Conservation (phyloP, 1,140 invertebrate genomes). For the Penaeus japonicus region DNA sequence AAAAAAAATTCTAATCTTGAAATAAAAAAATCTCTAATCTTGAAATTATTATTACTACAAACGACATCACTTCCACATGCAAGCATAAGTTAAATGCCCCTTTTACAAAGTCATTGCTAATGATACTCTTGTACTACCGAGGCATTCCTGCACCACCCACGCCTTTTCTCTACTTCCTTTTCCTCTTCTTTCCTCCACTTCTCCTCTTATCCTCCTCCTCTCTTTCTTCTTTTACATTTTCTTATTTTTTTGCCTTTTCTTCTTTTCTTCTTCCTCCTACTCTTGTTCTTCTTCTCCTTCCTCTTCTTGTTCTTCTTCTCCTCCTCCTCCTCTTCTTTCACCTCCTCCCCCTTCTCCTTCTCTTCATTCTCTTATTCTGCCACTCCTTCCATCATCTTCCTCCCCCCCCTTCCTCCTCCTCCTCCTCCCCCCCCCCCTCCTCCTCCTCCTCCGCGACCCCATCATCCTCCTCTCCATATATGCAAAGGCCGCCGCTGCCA, state of each 20-base stretch:
- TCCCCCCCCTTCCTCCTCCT: not conserved
- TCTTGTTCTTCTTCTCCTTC: not conserved
- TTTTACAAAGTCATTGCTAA: not conserved
- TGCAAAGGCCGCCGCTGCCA: no score
- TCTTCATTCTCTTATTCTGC: not conserved
- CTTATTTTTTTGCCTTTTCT: not conserved
- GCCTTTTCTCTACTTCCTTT: not conserved
- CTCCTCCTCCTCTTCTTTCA: not conserved
- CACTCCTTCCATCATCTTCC: not conserved
- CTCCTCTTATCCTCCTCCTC: not conserved
- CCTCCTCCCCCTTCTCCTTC: not conserved
- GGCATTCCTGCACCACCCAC: not conserved
- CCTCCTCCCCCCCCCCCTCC: not conserved
- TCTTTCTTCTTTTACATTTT: not conserved
- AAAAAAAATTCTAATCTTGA: no score
- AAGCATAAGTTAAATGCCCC: not conserved
- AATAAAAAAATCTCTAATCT: no score
- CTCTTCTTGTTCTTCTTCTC: not conserved
- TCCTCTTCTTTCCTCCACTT: not conserved
- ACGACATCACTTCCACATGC: no score
- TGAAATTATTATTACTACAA: no score
- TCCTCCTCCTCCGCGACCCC: no score
- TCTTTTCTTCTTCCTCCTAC: not conserved
- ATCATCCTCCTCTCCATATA: no score
- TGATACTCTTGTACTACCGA: not conserved